A percentile compares a stretch with the other conserved stretches of the same genome.
phyloP scores from a whole-genome alignment of 2,888 invertebrate species.

The Callimorpha dominula region DNA sequence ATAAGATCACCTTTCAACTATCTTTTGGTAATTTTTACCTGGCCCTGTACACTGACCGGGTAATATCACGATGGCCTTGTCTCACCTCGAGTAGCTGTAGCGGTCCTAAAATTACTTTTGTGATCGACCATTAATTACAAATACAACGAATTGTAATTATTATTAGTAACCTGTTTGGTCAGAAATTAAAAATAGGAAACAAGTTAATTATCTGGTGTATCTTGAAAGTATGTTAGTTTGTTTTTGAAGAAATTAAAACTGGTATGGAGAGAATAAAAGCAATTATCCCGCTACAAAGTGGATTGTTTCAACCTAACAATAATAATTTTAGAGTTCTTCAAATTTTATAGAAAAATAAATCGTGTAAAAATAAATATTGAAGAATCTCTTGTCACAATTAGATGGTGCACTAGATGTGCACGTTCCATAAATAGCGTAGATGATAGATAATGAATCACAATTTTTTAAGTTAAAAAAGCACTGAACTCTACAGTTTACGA shows the following conservation, averaged over 20 bases:
- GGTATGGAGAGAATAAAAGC: neutral
- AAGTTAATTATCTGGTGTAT: conserved; percentile 3
- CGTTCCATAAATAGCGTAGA: neutral
- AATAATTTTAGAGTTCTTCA: too few relatives aligned
- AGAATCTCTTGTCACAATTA: neutral
- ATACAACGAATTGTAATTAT: neutral
- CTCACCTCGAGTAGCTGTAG: conserved; percentile 20
- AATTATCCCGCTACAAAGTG: too few relatives aligned
- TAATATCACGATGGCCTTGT: conserved; percentile 28
- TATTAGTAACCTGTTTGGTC: neutral
- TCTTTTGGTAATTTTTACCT: conserved; percentile 22
- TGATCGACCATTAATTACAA: conserved; percentile 1
- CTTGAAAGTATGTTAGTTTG: neutral
- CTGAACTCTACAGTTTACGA: too few relatives aligned
- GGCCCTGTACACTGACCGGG: conserved; percentile 11
- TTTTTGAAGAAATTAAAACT: neutral
- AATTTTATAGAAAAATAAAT: too few relatives aligned
- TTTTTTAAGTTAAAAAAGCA: too few relatives aligned
- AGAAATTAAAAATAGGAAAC: conserved; percentile 22
- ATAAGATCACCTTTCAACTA: conserved; percentile 3
- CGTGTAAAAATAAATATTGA: neutral
- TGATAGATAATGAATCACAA: neutral
- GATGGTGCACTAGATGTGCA: neutral
- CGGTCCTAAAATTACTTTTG: neutral
- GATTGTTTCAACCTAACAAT: too few relatives aligned